These are phyloP conservation scores for Picus viridis DNA, from an alignment of 2,797 vertebrate species.

Conservation along the genomic window DNA sequence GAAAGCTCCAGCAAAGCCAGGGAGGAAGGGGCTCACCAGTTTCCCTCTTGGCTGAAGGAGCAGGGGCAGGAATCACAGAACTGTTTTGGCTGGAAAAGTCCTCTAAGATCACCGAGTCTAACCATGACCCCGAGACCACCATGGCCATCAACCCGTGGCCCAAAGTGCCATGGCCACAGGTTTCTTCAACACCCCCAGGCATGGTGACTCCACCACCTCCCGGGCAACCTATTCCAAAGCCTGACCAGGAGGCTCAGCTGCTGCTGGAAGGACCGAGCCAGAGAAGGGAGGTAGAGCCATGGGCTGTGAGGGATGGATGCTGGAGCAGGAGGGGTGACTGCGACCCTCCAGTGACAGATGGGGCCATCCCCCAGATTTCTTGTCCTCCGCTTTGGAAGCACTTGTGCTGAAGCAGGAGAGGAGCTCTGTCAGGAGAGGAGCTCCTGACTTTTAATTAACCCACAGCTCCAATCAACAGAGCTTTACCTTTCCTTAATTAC, in stretches of 20 bases:
- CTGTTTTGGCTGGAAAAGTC: too few relatives aligned
- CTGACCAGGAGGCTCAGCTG: not conserved
- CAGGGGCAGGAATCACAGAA: not conserved
- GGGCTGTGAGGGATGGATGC: not conserved
- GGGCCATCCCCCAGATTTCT: not conserved
- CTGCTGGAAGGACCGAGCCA: not conserved
- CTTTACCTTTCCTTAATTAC: not conserved
- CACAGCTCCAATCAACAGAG: not conserved
- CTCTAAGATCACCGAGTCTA: too few relatives aligned
- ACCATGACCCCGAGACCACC: too few relatives aligned
- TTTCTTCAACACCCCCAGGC: too few relatives aligned
- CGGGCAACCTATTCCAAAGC: too few relatives aligned
- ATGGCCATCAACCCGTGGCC: too few relatives aligned
- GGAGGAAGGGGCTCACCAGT: rapidly evolving
- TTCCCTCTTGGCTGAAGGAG: not conserved
- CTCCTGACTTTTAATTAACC: not conserved
- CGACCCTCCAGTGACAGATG: rapidly evolving
- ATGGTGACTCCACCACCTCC: too few relatives aligned
- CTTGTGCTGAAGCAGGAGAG: not conserved
- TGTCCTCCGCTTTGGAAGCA: rapidly evolving
- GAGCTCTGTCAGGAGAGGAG: not conserved
- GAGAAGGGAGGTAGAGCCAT: rapidly evolving
- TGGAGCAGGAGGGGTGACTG: not conserved
- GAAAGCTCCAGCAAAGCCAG: not conserved
- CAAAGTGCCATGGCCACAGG: too few relatives aligned